phyloP scores from a whole-genome alignment of 2,888 invertebrate genomes.

The Psylliodes chrysocephalus region DNA sequence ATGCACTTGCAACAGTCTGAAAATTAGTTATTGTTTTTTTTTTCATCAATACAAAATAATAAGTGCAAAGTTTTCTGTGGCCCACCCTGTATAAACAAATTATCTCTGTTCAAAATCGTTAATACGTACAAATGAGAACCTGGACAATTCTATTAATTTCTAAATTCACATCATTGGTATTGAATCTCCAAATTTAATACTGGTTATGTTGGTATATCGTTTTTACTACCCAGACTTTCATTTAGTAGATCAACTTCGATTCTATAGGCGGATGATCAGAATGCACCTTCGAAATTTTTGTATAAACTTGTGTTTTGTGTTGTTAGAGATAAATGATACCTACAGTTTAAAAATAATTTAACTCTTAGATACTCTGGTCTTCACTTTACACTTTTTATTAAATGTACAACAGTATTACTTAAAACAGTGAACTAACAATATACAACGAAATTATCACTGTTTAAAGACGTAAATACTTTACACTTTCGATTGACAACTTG shows the following conservation, averaged over 20 bases:
- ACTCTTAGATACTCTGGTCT: too few relatives aligned
- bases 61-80: too few relatives aligned
- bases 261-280: too few relatives aligned
- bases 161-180: not conserved
- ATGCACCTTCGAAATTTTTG: too few relatives aligned
- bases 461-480: not conserved
- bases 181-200: not conserved
- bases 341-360: too few relatives aligned
- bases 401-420: too few relatives aligned
- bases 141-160: not conserved
- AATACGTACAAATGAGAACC: not conserved
- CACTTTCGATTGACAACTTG: not conserved
- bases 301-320: too few relatives aligned
- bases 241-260: not conserved
- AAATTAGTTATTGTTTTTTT: too few relatives aligned
- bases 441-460: constrained; percentile 6
- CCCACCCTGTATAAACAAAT: constrained; percentile 14
- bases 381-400: too few relatives aligned
- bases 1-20: too few relatives aligned
- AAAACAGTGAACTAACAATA: constrained; percentile 5
- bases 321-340: too few relatives aligned
- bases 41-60: too few relatives aligned
- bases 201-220: not conserved
- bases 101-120: not conserved
- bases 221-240: not conserved